Percentiles rank a stretch among this genome's conserved stretches.
Conservation (phyloP, 2,113 vertebrate species). For the Oryzias javanicus region DNA sequence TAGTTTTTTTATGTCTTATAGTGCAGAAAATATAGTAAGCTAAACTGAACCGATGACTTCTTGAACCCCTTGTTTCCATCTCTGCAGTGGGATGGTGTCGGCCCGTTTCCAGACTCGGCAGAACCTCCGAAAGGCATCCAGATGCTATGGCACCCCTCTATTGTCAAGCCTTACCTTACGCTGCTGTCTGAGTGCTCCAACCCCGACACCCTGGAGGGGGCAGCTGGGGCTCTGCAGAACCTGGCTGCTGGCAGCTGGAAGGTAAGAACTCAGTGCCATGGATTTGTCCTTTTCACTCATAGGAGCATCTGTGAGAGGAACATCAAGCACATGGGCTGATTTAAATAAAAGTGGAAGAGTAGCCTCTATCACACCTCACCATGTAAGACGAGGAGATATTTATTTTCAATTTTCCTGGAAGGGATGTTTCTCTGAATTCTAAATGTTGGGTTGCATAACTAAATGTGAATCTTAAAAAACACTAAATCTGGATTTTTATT, state of each 20-base stretch:
- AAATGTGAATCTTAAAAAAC: too few species aligned
- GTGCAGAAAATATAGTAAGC: too few species aligned
- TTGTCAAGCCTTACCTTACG: slow-evolving; percentile 99
- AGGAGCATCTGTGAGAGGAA: slow-evolving; percentile 25
- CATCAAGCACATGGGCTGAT: neutral
- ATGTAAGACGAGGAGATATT: too few species aligned
- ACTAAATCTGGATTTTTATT: too few species aligned
- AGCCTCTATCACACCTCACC: too few species aligned
- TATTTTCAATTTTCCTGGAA: too few species aligned
- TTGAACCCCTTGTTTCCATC: slow-evolving; percentile 42
- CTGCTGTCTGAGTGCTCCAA: slow-evolving; percentile 99
- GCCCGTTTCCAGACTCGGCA: slow-evolving; percentile 92
- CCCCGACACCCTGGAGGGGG: slow-evolving; percentile 97
- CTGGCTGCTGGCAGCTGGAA: slow-evolving; percentile 99
- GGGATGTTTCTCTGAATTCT: too few species aligned
- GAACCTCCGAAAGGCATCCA: slow-evolving; percentile 98
- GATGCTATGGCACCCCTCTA: slow-evolving; percentile 99
- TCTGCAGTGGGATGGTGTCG: slow-evolving; percentile 96
- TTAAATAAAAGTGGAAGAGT: too few species aligned
- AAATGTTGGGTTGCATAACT: too few species aligned
- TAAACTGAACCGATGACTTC: slow-evolving; percentile 5
- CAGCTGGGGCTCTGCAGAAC: slow-evolving; percentile 97
- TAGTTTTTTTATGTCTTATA: too few species aligned
- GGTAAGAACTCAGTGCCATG: slow-evolving; percentile 76
- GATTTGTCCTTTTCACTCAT: slow-evolving; percentile 17